A percentile compares a stretch with the other conserved stretches of the same genome.
Evolutionary conservation across 2,797 vertebrate genomes (phyloP).

Genomic region (Enteromius argenteus): DNA sequence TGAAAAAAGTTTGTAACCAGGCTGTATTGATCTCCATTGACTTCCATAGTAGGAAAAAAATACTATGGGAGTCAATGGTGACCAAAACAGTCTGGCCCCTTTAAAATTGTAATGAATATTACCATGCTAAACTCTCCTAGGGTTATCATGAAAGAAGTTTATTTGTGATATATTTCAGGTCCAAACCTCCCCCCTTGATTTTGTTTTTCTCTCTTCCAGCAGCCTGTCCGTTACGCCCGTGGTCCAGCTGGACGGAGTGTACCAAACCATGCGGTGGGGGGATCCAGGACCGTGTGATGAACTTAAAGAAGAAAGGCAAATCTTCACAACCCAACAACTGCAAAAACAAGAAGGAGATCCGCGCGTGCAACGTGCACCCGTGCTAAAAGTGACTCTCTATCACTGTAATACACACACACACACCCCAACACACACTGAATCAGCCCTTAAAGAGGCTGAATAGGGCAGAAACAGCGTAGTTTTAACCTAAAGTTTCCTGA

Average conservation of each 20-base stretch:
- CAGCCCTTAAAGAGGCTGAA: slow-evolving; percentile 62
- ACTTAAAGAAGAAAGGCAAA: slow-evolving; percentile 87
- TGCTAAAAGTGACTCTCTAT: slow-evolving; percentile 80
- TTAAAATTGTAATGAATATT: neutral
- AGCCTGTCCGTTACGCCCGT: slow-evolving; percentile 90
- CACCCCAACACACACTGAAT: slow-evolving; percentile 16
- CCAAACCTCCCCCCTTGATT: neutral
- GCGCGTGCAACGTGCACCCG: slow-evolving; percentile 89
- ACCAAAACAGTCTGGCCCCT: too few species aligned
- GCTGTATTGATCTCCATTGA: too few species aligned
- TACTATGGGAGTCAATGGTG: too few species aligned
- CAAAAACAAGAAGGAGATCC: slow-evolving; percentile 90
- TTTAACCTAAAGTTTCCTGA: slow-evolving; percentile 62
- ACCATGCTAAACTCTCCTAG: neutral
- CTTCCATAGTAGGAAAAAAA: too few species aligned
- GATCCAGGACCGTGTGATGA: slow-evolving; percentile 90
- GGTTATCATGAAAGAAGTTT: neutral
- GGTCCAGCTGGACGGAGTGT: slow-evolving; percentile 92
- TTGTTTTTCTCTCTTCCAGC: slow-evolving; percentile 25
- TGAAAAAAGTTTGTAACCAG: too few species aligned
- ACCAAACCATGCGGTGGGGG: slow-evolving; percentile 89
- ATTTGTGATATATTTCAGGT: neutral
- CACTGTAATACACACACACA: slow-evolving; percentile 29
- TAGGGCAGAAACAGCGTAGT: slow-evolving; percentile 67
- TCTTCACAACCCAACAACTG: slow-evolving; percentile 81